Evolutionary conservation across 1,140 invertebrate genomes (phyloP).

Genomic region (Drosophila yakuba): DNA sequence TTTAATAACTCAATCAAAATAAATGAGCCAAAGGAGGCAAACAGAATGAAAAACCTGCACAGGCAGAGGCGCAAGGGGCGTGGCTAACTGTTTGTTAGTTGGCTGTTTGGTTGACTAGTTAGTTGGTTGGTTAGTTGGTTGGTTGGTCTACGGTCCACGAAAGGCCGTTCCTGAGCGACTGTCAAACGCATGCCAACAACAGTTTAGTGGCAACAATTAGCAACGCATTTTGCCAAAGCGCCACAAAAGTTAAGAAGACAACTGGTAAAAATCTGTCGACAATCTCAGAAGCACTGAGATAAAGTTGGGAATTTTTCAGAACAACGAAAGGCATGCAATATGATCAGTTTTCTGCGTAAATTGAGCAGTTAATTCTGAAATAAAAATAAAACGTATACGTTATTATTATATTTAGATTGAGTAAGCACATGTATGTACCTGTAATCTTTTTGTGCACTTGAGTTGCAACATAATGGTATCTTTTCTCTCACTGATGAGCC

Average conservation of each 20-base stretch:
- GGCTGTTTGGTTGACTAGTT: constrained; percentile 4
- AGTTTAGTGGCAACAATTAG: constrained; percentile 80
- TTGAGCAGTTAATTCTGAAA: no score
- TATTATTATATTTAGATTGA: no score
- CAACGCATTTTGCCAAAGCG: constrained; percentile 77
- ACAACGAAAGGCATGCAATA: background rate
- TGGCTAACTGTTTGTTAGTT: constrained; percentile 41
- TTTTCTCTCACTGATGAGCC: constrained; percentile 10
- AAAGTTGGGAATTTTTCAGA: background rate
- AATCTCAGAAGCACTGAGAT: constrained; percentile 1
- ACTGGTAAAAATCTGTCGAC: constrained; percentile 7
- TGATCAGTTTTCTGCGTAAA: no score
- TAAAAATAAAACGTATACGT: no score
- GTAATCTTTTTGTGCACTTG: no score
- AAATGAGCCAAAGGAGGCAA: constrained; percentile 34
- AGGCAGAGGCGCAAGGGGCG: constrained; percentile 6
- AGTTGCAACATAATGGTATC: no score
- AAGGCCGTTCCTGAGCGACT: constrained; percentile 56
- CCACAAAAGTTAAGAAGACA: constrained; percentile 31
- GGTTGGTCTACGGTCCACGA: constrained; percentile 4
- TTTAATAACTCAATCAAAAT: constrained; percentile 78
- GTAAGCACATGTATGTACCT: no score
- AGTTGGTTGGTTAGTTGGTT: background rate
- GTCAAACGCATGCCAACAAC: constrained; percentile 82
- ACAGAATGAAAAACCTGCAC: constrained; percentile 10